Conservation (phyloP, 1,140 invertebrate genomes). For the Hirudo medicinalis region DNA sequence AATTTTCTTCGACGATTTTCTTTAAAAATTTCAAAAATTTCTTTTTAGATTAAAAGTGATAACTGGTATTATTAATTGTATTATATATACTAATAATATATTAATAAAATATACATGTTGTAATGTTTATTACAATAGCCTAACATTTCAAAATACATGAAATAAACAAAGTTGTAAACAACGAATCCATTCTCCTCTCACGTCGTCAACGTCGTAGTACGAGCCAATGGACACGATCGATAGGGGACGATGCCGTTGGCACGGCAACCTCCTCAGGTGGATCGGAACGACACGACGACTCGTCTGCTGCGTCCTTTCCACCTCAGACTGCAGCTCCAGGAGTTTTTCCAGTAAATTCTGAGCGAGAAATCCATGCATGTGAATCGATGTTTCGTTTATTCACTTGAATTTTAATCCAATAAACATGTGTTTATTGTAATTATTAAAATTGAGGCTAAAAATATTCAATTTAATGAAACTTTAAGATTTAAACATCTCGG, state of each 20-base stretch:
- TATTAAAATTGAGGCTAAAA: neutral
- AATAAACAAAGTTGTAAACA: too few relatives aligned
- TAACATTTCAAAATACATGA: neutral
- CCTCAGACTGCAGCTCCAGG: neutral
- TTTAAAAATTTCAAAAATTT: neutral
- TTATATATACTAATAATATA: too few relatives aligned
- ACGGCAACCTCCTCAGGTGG: conserved; percentile 1
- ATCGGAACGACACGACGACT: neutral
- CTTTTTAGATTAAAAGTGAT: neutral
- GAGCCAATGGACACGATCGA: neutral
- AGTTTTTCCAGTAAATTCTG: conserved; percentile 4
- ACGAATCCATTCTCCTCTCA: neutral
- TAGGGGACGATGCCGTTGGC: neutral
- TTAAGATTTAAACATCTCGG: neutral
- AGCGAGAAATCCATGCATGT: neutral
- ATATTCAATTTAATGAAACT: neutral
- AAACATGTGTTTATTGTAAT: neutral
- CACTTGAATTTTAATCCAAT: neutral
- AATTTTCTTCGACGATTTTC: neutral
- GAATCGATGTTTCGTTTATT: neutral
- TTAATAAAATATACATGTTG: too few relatives aligned
- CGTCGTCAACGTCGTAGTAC: neutral
- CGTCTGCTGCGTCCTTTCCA: neutral
- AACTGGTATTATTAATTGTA: too few relatives aligned
- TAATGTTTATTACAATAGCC: too few relatives aligned